Evolutionary conservation across 1,140 invertebrate species (phyloP).

Genomic region (Drosophila sechellia): DNA sequence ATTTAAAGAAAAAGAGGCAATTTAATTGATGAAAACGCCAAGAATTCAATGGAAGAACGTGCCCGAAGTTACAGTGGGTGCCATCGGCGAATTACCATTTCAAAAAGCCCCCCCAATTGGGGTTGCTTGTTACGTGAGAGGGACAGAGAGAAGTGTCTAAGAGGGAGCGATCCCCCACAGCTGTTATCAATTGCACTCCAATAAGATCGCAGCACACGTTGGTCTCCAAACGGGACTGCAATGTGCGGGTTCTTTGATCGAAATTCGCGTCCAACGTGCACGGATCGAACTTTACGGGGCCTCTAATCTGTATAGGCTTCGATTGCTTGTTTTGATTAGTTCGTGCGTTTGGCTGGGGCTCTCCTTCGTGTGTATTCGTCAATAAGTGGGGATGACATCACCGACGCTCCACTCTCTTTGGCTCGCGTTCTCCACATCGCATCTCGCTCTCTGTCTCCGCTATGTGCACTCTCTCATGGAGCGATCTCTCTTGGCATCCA

Average conservation of each 20-base stretch:
- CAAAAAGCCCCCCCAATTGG: slow-evolving; percentile 12
- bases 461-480: slow-evolving; percentile 12
- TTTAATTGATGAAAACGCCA: slow-evolving; percentile 37
- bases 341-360: slow-evolving; percentile 19
- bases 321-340: slow-evolving; percentile 73
- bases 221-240: slow-evolving; percentile 22
- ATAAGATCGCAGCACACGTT: slow-evolving; percentile 14
- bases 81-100: slow-evolving; percentile 24
- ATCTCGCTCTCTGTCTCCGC: not conserved
- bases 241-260: slow-evolving; percentile 37
- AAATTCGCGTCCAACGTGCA: slow-evolving; percentile 34
- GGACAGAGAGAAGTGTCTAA: not conserved
- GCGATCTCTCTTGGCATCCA: slow-evolving; percentile 46
- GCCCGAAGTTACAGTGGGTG: slow-evolving; percentile 27
- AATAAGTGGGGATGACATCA: slow-evolving; percentile 72
- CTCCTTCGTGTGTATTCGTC: slow-evolving; percentile 43
- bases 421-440: slow-evolving; percentile 8
- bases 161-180: slow-evolving; percentile 13
- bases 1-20: slow-evolving; percentile 25
- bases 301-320: slow-evolving; percentile 61
- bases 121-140: slow-evolving; percentile 3
- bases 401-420: slow-evolving; percentile 46
- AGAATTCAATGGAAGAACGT: slow-evolving; percentile 32
- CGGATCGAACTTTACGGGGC: slow-evolving; percentile 29
- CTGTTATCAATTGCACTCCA: slow-evolving; percentile 32